phyloP scores from a whole-genome alignment of 1,140 invertebrate species.

The Polypedilum pembai region DNA sequence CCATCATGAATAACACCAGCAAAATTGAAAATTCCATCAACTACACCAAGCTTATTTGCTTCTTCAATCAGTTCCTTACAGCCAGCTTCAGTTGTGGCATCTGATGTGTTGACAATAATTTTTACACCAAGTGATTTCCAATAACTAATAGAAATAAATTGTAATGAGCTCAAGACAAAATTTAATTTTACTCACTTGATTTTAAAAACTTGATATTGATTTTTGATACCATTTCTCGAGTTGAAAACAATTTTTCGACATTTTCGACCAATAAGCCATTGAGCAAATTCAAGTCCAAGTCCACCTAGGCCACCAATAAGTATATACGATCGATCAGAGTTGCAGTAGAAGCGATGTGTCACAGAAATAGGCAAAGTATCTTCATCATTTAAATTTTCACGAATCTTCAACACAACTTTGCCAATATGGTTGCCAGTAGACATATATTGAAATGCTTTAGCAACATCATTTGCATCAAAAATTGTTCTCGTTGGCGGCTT shows the following conservation, averaged over 20 bases:
- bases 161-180: background rate
- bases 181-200: constrained; percentile 34
- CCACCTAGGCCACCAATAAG: constrained; percentile 68
- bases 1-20: constrained; percentile 53
- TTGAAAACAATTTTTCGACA: constrained; percentile 65
- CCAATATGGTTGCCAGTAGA: constrained; percentile 74
- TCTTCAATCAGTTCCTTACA: constrained; percentile 51
- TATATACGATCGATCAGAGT: constrained; percentile 43
- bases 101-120: constrained; percentile 52
- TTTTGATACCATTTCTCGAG: constrained; percentile 61
- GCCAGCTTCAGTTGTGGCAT: constrained; percentile 42
- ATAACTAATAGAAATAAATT: constrained; percentile 39
- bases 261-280: constrained; percentile 72
- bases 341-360: background rate
- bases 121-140: constrained; percentile 53
- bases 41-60: constrained; percentile 49
- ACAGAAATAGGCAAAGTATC: constrained; percentile 42
- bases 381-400: constrained; percentile 35
- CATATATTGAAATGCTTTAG: constrained; percentile 62
- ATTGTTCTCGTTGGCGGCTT: constrained; percentile 48
- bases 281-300: constrained; percentile 74
- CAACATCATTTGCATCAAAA: constrained; percentile 50
- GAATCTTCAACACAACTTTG: constrained; percentile 56
- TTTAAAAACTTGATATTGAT: constrained; percentile 62
- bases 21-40: constrained; percentile 68